Evolutionary conservation across 2,113 vertebrate genomes (phyloP), one percentile per base, ranked within the genome.

Genomic region (Struthidea cinerea): DNA sequence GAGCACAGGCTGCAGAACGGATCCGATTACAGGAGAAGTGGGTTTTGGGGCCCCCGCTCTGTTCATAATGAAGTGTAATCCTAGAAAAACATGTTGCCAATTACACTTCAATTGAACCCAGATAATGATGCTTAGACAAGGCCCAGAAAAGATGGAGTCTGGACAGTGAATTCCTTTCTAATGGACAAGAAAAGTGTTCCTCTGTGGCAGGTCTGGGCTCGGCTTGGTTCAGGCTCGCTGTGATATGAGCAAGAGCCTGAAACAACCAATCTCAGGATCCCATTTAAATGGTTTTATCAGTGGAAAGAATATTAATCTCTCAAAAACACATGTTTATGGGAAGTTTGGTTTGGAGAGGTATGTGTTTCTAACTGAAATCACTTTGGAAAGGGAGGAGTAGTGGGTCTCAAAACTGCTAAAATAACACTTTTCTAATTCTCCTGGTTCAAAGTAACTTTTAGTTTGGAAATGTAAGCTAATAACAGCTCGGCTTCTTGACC

Each of bases 61-160:
- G 80, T 42, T 93, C 91, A 32, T 97, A 95, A 97, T 90, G 94
- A 89, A 93, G 96, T 96, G 93, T 95, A 95, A 97, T 93, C 93
- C 96, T 89, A 95, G 93, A 76, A 96, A 93, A 97, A 95, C 95
- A 96, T 89, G 94, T 97, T 94, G 94, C 92, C 97, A 96, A 95
- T 96, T 96, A 96, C 90, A 86, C 91, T 94, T 86, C 94, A 95
- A 96, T 97, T 96, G 96, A 97, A 95, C 96, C 95, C 96, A 96
- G 94, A 95, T 96, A 96, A 96, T 84, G 95, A 95, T 85, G 95
- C 96, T 94, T 85, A 94, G 89, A 60, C 89, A 81, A 57, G 85
- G 85, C 82, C 91, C 94, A 93, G 94, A 87, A 95, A 96, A 90
- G 87, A 94, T 33, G 8, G 69, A 90, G 91, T 49, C 78, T 90